Evolutionary conservation across 2,888 invertebrate species (phyloP).

Genomic region (Homarus gammarus): DNA sequence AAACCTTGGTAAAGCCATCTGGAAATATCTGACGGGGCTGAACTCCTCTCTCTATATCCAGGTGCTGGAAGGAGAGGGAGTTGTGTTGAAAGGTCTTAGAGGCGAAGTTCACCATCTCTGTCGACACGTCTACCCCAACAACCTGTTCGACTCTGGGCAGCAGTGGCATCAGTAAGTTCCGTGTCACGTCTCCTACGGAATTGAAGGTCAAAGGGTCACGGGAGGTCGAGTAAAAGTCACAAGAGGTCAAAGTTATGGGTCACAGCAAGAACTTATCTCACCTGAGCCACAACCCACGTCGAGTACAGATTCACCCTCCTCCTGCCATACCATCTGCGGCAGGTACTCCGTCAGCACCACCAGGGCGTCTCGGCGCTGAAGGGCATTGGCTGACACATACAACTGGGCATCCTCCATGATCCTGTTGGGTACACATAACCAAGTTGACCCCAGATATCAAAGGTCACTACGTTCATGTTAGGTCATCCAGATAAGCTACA

Average conservation of each 20-base stretch:
- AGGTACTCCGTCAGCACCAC: constrained; percentile 85
- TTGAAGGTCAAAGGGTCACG: neutral
- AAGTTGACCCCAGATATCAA: too few relatives aligned
- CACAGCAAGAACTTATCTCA: constrained; percentile 8
- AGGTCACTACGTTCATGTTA: too few relatives aligned
- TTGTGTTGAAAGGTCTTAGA: constrained; percentile 81
- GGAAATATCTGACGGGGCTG: constrained; percentile 77
- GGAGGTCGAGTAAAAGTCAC: neutral
- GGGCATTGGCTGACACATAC: constrained; percentile 85
- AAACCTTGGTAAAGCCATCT: constrained; percentile 79
- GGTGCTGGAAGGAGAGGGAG: constrained; percentile 79
- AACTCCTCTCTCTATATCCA: constrained; percentile 81
- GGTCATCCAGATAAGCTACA: too few relatives aligned
- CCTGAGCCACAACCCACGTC: constrained; percentile 88
- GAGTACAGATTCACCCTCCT: constrained; percentile 79
- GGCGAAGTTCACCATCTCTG: constrained; percentile 86
- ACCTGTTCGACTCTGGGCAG: constrained; percentile 81
- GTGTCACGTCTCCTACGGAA: constrained; percentile 83
- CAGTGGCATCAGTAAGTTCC: constrained; percentile 83
- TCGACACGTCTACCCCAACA: constrained; percentile 86
- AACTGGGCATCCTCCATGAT: constrained; percentile 85
- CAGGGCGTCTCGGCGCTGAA: constrained; percentile 85
- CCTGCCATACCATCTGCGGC: constrained; percentile 82
- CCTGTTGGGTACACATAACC: constrained; percentile 42
- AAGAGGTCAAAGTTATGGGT: neutral